Percentiles rank a stretch among this genome's conserved stretches.
Conservation (phyloP, 2,113 vertebrate genomes). For the Arothron firmamentum region DNA sequence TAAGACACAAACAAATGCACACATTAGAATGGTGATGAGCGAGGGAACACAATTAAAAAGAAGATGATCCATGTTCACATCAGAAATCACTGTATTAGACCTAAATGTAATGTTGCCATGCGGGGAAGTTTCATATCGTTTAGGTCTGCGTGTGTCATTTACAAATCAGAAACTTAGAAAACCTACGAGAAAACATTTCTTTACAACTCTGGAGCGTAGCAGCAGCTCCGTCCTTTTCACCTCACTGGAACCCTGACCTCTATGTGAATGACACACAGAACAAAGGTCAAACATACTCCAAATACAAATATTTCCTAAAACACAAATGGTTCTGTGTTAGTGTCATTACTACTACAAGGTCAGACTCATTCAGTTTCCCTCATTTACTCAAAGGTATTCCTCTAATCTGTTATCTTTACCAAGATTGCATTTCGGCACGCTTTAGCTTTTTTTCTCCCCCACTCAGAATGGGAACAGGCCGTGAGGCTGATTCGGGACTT, state of each 20-base stretch:
- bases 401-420: slow-evolving; percentile 13
- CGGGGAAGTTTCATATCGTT: too few species aligned
- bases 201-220: too few species aligned
- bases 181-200: too few species aligned
- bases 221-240: neutral
- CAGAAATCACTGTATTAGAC: too few species aligned
- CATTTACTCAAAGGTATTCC: neutral
- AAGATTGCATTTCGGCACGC: slow-evolving; percentile 17
- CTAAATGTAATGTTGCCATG: too few species aligned
- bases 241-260: neutral
- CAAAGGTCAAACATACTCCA: too few species aligned
- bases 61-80: too few species aligned
- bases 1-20: neutral
- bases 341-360: neutral
- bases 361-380: neutral
- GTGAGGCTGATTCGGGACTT: slow-evolving; percentile 62
- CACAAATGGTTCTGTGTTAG: too few species aligned
- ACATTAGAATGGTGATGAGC: neutral
- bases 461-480: slow-evolving; percentile 43
- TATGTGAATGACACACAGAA: too few species aligned
- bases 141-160: too few species aligned
- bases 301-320: too few species aligned
- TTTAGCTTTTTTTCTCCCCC: slow-evolving; percentile 21
- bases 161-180: too few species aligned
- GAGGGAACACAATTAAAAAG: neutral